Percentiles rank a stretch among this genome's conserved stretches.
Evolutionary conservation across 2,113 vertebrate genomes (phyloP).

Genomic region (Melanostigma gelatinosum): DNA sequence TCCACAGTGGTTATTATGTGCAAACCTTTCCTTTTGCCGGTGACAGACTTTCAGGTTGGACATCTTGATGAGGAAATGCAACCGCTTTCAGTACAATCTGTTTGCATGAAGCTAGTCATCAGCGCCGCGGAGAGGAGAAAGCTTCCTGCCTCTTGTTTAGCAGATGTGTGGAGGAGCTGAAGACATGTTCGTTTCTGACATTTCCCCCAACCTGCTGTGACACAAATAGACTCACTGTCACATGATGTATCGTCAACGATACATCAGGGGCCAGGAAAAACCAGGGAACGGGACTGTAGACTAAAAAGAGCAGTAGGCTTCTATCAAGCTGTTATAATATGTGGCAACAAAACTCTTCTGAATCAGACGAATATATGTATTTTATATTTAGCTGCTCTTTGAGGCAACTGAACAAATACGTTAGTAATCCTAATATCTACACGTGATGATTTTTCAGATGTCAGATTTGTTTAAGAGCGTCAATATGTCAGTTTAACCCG

Average conservation of each 20-base stretch:
- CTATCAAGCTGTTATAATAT: conserved; percentile 20
- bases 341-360: background rate
- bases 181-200: conserved; percentile 68
- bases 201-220: conserved; percentile 74
- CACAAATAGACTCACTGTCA: conserved; percentile 78
- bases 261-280: conserved; percentile 40
- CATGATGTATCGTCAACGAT: conserved; percentile 66
- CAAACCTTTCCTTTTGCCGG: background rate
- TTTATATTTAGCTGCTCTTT: background rate
- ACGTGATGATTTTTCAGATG: no score
- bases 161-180: conserved; percentile 65
- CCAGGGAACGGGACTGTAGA: background rate
- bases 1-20: background rate
- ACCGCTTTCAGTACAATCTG: background rate
- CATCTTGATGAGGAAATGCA: background rate
- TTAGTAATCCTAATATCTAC: no score
- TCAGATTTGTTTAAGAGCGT: no score
- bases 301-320: conserved; percentile 24
- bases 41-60: conserved; percentile 19
- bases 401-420: background rate
- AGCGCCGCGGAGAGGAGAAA: conserved; percentile 17
- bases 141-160: conserved; percentile 65
- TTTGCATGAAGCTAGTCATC: conserved; percentile 25
- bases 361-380: background rate
- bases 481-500: background rate